Evolutionary conservation across 2,888 invertebrate species (phyloP), one percentile per base, ranked within the genome.

Genomic region (Andrena chrysosceles): DNA sequence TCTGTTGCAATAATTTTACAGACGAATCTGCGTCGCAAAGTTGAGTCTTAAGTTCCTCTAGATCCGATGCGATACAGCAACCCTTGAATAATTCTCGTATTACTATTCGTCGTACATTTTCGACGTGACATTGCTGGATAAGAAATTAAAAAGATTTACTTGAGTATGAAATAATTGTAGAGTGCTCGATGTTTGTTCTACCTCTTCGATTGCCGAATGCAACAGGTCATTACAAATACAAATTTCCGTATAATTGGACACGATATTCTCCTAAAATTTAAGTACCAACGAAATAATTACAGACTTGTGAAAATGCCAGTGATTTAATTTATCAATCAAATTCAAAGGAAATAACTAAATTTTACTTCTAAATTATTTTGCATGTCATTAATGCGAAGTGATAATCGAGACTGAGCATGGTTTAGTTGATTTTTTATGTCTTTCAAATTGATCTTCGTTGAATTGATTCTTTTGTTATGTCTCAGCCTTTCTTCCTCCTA

Each of bases 401-500:
- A 88, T 13, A 91, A 83, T 60, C 90, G 88, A 31, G 77, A 85
- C 67, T 91, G 90, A 49, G 85, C 77, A 81, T 87, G 89, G 86
- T 93, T 93, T 42, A 93, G 90, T 66, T 91, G 89, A 89, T 93
- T 92, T 77, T 94, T 93, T 56, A 93, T 87, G 72, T 91, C 89
- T 71, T 93, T 93, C 54, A 94, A 77, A 84, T 88, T 92, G 26
- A 87, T 75, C 69, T 85, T 89, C 42, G 90, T 90, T 56, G 87
- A 88, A 3, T 67, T 77, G 31, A 93, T 91, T 86, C 89, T 90
- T 52, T 92, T 89, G 60, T 76, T 89, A n/a, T 90, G 85, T 54
- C 89, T 88, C 42, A 81, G 52, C 81, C 87, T 91, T 74, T 93
- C 92, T 64, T 91, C 88, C 68, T 92, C 89, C 92, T 93, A 52